Evolutionary conservation across 2,797 vertebrate species (phyloP).

Genomic region (Pagetopsis macropterus): DNA sequence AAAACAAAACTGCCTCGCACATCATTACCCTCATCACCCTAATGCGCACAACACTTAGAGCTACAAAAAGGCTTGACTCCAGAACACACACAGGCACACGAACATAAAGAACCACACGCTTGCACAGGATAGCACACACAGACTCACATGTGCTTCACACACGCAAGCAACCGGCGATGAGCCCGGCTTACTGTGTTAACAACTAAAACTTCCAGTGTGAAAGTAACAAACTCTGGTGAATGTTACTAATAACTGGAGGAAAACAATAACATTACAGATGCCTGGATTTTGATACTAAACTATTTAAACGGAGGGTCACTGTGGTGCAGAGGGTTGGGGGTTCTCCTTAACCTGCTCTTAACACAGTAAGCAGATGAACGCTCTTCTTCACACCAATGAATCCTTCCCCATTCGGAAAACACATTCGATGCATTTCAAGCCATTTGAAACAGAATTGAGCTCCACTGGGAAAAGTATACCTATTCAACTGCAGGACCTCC

Average conservation of each 20-base stretch:
- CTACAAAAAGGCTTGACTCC: slow-evolving; percentile 75
- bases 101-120: slow-evolving; percentile 39
- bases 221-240: slow-evolving; percentile 19
- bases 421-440: slow-evolving; percentile 41
- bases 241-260: background rate
- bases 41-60: slow-evolving; percentile 84
- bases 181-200: slow-evolving; percentile 8
- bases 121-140: slow-evolving; percentile 29
- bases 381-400: slow-evolving; percentile 14
- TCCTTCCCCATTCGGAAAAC: slow-evolving; percentile 45
- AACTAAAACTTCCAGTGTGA: slow-evolving; percentile 28
- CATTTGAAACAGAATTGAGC: slow-evolving; percentile 62
- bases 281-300: background rate
- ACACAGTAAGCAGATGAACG: slow-evolving; percentile 32
- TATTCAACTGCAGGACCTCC: slow-evolving; percentile 70
- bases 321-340: background rate
- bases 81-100: slow-evolving; percentile 60
- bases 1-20: slow-evolving; percentile 80
- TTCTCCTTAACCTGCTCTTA: slow-evolving; percentile 25
- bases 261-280: background rate
- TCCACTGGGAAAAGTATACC: slow-evolving; percentile 66
- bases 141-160: background rate
- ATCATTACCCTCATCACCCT: slow-evolving; percentile 86
- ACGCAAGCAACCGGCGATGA: slow-evolving; percentile 6
- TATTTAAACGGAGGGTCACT: slow-evolving; percentile 13